Evolutionary conservation across 2,797 vertebrate genomes (phyloP).

Genomic region (Florisuga fusca): DNA sequence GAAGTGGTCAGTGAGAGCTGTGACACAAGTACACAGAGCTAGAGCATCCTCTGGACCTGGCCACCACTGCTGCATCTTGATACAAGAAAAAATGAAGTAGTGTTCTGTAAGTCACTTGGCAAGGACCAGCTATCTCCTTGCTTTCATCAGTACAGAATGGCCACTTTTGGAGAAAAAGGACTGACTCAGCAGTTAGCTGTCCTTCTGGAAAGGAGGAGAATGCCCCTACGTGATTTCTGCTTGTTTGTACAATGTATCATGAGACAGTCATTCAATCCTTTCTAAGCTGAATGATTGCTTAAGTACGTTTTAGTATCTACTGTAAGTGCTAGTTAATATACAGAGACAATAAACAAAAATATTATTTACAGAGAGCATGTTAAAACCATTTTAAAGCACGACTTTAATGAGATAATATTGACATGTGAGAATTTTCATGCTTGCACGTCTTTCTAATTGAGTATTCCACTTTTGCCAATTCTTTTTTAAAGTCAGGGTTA

Average conservation of each 20-base stretch:
- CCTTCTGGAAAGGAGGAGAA: background rate
- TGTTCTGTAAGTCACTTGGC: rapidly evolving
- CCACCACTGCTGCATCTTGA: background rate
- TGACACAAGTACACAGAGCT: background rate
- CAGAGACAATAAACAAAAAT: constrained; percentile 19
- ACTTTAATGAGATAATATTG: constrained; percentile 32
- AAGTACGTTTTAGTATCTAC: background rate
- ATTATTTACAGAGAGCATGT: background rate
- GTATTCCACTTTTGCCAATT: constrained; percentile 46
- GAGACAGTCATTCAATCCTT: background rate
- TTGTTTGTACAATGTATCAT: background rate
- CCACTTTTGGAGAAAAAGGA: background rate
- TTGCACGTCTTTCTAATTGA: background rate
- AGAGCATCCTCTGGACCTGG: background rate
- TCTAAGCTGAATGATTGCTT: background rate
- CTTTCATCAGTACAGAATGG: background rate
- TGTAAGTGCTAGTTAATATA: constrained; percentile 8
- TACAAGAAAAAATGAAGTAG: background rate
- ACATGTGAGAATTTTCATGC: background rate
- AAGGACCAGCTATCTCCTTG: background rate
- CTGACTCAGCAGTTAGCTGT: background rate
- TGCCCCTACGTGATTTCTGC: background rate
- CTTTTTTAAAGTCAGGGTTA: constrained; percentile 18
- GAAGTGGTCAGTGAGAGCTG: background rate
- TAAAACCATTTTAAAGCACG: constrained; percentile 47